Conservation (phyloP, 1,140 invertebrate genomes). For the Drosophila prosaltans region DNA sequence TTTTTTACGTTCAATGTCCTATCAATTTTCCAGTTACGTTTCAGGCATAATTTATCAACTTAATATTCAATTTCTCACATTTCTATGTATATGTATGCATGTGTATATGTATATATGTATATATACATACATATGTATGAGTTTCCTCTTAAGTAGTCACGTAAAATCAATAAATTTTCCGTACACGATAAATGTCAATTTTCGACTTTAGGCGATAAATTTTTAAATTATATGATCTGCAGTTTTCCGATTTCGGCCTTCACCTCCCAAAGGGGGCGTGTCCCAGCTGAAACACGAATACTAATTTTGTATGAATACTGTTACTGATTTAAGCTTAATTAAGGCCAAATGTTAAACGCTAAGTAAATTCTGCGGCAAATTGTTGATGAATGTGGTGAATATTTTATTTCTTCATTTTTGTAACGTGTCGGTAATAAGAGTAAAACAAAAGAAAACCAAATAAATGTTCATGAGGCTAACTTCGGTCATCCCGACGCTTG, state of each 20-base stretch:
- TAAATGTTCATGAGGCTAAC: no score
- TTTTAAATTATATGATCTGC: constrained; percentile 49
- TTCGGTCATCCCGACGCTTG: no score
- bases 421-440: constrained; percentile 27
- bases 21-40: background rate
- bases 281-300: constrained; percentile 32
- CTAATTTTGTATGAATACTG: constrained; percentile 32
- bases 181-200: constrained; percentile 54
- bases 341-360: constrained; percentile 64
- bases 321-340: constrained; percentile 77
- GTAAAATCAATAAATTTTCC: constrained; percentile 52
- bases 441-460: background rate
- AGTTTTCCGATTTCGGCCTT: constrained; percentile 28
- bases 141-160: constrained; percentile 44
- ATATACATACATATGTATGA: background rate
- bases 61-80: constrained; percentile 42
- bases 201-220: constrained; percentile 51
- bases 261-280: constrained; percentile 13
- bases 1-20: background rate
- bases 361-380: constrained; percentile 78
- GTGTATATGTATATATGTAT: background rate
- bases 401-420: constrained; percentile 48
- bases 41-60: constrained; percentile 32
- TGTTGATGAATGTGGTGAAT: constrained; percentile 78
- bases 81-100: background rate